Evolutionary conservation across 2,797 vertebrate genomes (phyloP), one percentile per base, ranked within the genome.

Genomic region (Picus viridis): DNA sequence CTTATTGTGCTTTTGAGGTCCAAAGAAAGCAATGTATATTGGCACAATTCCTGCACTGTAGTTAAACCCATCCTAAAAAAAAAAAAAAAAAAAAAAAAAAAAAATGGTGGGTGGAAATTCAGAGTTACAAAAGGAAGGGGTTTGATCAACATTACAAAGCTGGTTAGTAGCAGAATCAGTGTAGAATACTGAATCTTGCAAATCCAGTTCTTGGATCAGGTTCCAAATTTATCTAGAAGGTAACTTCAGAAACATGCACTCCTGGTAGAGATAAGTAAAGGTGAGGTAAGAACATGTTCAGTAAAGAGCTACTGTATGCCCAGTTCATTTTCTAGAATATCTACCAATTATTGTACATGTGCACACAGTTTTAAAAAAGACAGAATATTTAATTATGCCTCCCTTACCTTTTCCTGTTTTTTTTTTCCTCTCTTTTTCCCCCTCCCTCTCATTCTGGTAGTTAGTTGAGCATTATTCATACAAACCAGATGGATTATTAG

Each of bases 381-480:
- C 2, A 53, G 11, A 67, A 5, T 34, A 54, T 62, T 82, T 81
- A n/a, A n/a, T 68, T 23, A 30, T 90, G 22, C 12, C 6, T 61
- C 11, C 16, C 12, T 90, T 88, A 57, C 16, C 24, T 54, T 68
- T 79, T 80, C 5, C 14, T 74, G 24, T 63, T 1, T 68, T 67
- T 75, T 72, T 84, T 83, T 29, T 79, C 29, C 32, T 45, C 8
- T 49, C 45, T 39, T 14, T 1, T 1, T 23, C 4, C 47, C 23
- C 49, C 41, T 43, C 7, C 10, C 16, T 68, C 22, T 94, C 12
- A 7, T 88, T 91, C 32, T 96, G 11, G n/a, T 83, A 99, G 99
- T 96, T 99, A 92, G 99, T 99, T 65, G 99, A 99, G 83, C 99
- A 99, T 95, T 99, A 99, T 96, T 99, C 99, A 3, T 99, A 99